Evolutionary conservation across 2,797 vertebrate genomes (phyloP).

Genomic region (Protonibea diacanthus): DNA sequence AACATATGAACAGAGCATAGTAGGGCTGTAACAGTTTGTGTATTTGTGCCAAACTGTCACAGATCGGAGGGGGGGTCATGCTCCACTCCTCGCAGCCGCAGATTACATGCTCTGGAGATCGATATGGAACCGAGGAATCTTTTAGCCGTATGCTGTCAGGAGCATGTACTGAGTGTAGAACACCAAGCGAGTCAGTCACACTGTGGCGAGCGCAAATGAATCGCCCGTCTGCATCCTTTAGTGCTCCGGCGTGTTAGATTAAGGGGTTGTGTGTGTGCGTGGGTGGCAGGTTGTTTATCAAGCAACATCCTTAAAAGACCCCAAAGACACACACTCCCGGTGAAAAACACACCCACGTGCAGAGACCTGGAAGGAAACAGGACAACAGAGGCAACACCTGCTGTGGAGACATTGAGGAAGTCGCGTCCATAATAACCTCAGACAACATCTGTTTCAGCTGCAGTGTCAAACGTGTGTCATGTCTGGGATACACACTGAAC

Average conservation of each 20-base stretch:
- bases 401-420: conserved; percentile 34
- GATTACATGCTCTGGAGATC: no score
- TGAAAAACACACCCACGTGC: neutral
- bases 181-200: no score
- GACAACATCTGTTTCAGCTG: conserved; percentile 55
- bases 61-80: no score
- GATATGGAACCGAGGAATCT: no score
- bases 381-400: conserved; percentile 56
- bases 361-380: conserved; percentile 48
- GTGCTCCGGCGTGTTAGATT: no score
- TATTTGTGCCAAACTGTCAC: no score
- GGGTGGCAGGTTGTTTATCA: conserved; percentile 46
- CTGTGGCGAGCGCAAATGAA: no score
- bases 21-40: no score
- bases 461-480: conserved; percentile 14
- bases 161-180: no score
- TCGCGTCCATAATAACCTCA: conserved; percentile 40
- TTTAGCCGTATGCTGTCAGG: no score
- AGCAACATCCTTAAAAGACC: conserved; percentile 40
- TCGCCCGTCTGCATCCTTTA: no score
- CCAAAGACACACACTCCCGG: neutral
- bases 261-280: neutral
- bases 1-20: neutral
- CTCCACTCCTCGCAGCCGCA: no score
- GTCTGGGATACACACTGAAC: conserved; percentile 25